Base-by-base conservation (phyloP, 2,797 vertebrate genomes). In the Artibeus lituratus region DNA sequence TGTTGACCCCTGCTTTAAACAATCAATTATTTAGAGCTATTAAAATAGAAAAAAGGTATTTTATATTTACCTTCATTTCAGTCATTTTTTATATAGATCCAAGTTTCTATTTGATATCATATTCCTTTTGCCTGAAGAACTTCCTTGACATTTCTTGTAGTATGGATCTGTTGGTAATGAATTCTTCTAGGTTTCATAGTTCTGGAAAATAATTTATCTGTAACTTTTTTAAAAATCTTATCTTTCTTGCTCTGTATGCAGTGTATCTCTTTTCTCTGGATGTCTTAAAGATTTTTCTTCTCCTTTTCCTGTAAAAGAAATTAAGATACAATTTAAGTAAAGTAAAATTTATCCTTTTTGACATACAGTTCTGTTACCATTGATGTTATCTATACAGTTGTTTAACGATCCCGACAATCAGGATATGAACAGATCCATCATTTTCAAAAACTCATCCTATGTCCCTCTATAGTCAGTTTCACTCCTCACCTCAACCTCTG, bases 281-380 rank as follows among this genome's bases (percentile, higher is more conserved):
- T 94, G 5, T 24, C 70, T 57, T 95, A 32, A 91, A 88, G 57
- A 78, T 91, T 70, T 72, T 90, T 62, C 53, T 12, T 42, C 1
- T 44, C 16, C 32, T 21, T 53, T 51, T 18, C 59, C 24, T 29
- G 39, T 89, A 74, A 22, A 42, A 49, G 21, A 69, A 92, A 80
- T 53, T 87, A 92, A 94, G 57, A 35, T 83, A n/a, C 32, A 84
- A 84, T 87, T 97, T 95, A 87, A 90, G n/a, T 86, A 42, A 12
- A 35, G 24, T 95, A 69, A 92, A 94, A 70, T 72, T 22, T 47
- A 86, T 44, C 22, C 10, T 44, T 76, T 87, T 91, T 51, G 51
- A 51, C 65, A 29, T 51, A 32, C 10, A 72, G 35, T 94, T 96
- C 86, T 87, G 10, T 80, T 42, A 81, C 6, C 35, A 14, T 76